phyloP scores from a whole-genome alignment of 2,113 vertebrate species.

The Paradisaea rubra region DNA sequence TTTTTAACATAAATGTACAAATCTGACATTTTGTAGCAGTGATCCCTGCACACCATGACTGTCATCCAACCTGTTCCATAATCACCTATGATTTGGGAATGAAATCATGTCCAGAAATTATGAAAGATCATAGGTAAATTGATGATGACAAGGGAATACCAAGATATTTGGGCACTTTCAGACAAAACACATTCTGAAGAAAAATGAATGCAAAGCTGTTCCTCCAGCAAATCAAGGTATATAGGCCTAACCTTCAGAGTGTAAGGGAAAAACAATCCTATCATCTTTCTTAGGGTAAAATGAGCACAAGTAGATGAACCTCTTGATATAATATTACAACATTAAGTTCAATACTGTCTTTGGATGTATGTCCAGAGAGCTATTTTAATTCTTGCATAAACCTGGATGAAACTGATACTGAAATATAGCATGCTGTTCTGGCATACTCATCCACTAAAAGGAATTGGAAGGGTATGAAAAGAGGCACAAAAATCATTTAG shows the following conservation, averaged over 20 bases:
- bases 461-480: not conserved
- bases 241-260: not conserved
- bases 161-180: not conserved
- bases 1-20: not conserved
- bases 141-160: not conserved
- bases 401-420: not conserved
- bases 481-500: not conserved
- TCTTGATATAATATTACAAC: not conserved
- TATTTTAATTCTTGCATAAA: not conserved
- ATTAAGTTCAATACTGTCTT: not conserved
- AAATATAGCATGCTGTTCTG: not conserved
- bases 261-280: not conserved
- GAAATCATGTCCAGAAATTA: not conserved
- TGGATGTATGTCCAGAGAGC: not conserved
- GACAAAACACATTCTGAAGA: not conserved
- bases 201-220: not conserved
- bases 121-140: not conserved
- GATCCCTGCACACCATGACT: not conserved
- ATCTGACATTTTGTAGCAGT: not conserved
- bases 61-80: not conserved
- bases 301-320: not conserved
- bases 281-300: not conserved
- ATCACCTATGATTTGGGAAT: not conserved
- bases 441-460: not conserved
- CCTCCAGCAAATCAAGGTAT: not conserved